These are phyloP conservation scores for Pantelozetes paolii DNA, from an alignment of 2,888 invertebrate genomes.

Conservation along the genomic window DNA sequence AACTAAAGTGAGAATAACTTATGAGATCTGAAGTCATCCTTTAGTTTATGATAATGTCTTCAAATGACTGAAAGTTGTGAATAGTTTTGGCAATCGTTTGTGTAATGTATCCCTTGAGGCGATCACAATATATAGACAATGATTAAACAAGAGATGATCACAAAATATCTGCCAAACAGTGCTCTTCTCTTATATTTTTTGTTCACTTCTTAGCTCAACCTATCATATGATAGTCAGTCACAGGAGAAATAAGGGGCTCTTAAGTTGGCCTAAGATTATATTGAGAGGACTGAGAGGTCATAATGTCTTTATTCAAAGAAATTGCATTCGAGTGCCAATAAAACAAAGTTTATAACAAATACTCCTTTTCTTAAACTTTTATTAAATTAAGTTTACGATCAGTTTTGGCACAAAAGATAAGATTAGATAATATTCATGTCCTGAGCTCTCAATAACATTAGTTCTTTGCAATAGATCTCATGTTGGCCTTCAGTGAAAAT, in stretches of 20 bases:
- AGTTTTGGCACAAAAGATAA: background rate
- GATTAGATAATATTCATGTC: background rate
- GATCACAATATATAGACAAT: background rate
- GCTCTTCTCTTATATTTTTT: background rate
- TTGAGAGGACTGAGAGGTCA: background rate
- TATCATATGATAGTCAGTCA: background rate
- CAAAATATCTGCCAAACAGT: background rate
- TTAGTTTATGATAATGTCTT: slow-evolving; percentile 22
- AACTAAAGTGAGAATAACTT: slow-evolving; percentile 25
- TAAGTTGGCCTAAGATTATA: background rate
- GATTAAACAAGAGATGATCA: slow-evolving; percentile 29
- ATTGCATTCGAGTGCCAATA: background rate
- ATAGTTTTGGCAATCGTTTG: slow-evolving; percentile 2
- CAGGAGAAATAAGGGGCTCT: background rate
- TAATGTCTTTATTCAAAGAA: slow-evolving; percentile 21
- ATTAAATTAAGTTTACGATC: slow-evolving; percentile 3
- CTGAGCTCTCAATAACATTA: background rate
- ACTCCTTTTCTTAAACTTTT: background rate
- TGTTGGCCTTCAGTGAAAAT: background rate
- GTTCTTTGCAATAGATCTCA: background rate
- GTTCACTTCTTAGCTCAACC: background rate
- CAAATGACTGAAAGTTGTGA: background rate
- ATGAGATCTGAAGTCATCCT: slow-evolving; percentile 8
- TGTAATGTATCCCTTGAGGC: slow-evolving; percentile 27
- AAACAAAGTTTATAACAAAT: slow-evolving; percentile 14